Percentiles rank a stretch among this genome's conserved stretches.
Evolutionary conservation across 1,140 invertebrate genomes (phyloP).

Genomic region (Aphelenchoides fujianensis): DNA sequence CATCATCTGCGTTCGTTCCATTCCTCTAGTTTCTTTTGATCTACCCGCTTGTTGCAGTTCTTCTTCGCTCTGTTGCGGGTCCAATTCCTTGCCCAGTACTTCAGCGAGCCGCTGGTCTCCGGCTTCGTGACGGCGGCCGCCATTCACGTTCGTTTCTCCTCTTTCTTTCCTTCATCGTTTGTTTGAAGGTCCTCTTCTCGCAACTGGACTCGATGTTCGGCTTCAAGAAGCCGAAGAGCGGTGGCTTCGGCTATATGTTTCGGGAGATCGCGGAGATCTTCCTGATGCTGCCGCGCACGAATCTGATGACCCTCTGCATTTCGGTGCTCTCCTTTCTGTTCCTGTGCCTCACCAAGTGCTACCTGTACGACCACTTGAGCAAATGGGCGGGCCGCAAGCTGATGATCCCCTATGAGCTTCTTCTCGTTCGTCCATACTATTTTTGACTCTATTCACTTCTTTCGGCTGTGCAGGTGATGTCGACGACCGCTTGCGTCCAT

Average conservation of each 20-base stretch:
- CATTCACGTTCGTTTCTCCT: conserved; percentile 46
- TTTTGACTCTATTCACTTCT: conserved; percentile 3
- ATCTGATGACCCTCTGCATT: conserved; percentile 11
- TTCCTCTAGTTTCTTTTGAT: background rate
- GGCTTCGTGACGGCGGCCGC: conserved; percentile 54
- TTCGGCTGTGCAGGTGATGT: background rate
- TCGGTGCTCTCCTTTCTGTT: conserved; percentile 40
- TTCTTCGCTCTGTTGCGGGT: conserved; percentile 51
- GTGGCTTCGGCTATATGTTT: conserved; percentile 30
- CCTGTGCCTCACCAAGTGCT: conserved; percentile 43
- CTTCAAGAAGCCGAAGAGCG: conserved; percentile 25
- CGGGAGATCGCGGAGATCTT: conserved; percentile 1
- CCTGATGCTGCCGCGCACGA: background rate
- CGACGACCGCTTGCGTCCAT: background rate
- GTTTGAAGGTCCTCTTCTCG: too few species aligned
- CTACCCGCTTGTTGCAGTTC: conserved; percentile 37
- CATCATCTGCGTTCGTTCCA: conserved; percentile 1
- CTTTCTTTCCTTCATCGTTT: too few species aligned
- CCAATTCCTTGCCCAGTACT: conserved; percentile 55
- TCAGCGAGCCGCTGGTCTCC: conserved; percentile 47
- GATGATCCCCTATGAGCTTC: conserved; percentile 16
- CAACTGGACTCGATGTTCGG: conserved; percentile 52
- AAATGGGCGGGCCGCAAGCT: background rate
- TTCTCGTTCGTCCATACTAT: conserved; percentile 5
- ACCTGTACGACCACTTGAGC: background rate